Conservation (phyloP, 2,888 invertebrate species). For the Cabera pusaria region DNA sequence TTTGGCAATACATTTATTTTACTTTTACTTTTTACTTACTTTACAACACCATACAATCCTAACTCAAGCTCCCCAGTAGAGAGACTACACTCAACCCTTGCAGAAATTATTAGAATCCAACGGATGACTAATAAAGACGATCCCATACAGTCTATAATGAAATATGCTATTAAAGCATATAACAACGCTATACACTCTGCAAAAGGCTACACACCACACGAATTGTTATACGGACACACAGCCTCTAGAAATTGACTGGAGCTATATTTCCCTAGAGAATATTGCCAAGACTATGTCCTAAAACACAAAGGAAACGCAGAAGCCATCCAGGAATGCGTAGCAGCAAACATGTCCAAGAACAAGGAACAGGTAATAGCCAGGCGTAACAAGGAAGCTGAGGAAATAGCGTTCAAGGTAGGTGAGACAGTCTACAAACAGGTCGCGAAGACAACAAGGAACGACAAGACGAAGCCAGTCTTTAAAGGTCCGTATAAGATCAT, state of each 20-base stretch:
- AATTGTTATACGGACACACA: slow-evolving; percentile 39
- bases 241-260: slow-evolving; percentile 37
- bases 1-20: too few relatives aligned
- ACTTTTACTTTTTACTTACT: slow-evolving; percentile 31
- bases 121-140: slow-evolving; percentile 28
- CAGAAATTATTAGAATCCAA: slow-evolving; percentile 30
- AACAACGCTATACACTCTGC: slow-evolving; percentile 38
- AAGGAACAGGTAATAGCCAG: slow-evolving; percentile 27
- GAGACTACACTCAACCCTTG: slow-evolving; percentile 28
- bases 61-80: slow-evolving; percentile 34
- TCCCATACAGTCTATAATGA: slow-evolving; percentile 19
- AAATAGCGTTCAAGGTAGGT: slow-evolving; percentile 30
- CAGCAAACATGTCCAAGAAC: slow-evolving; percentile 12
- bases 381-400: slow-evolving; percentile 25
- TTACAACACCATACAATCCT: slow-evolving; percentile 18
- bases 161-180: slow-evolving; percentile 36
- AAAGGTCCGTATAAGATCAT: slow-evolving; percentile 34
- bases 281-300: slow-evolving; percentile 87
- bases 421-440: slow-evolving; percentile 35
- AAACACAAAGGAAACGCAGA: slow-evolving; percentile 73
- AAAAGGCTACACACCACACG: slow-evolving; percentile 36
- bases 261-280: slow-evolving; percentile 51
- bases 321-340: slow-evolving; percentile 28
- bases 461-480: slow-evolving; percentile 29
- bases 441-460: slow-evolving; percentile 34